These are phyloP conservation scores for Gadus macrocephalus DNA, from an alignment of 2,113 vertebrate species.

Conservation along the genomic window DNA sequence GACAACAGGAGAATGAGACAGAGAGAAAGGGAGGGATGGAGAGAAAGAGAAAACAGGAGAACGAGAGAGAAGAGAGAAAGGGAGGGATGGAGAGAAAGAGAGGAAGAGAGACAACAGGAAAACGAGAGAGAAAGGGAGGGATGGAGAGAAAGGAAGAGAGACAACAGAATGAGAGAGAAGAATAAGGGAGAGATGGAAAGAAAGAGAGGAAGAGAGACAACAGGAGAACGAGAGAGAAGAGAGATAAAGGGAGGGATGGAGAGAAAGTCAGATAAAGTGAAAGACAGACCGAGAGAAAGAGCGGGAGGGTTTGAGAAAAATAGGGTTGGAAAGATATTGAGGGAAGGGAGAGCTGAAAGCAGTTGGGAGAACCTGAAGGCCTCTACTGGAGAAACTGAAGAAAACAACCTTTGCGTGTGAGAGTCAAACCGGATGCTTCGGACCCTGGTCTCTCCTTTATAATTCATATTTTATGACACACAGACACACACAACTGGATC, in stretches of 20 bases:
- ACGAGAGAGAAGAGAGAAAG: constrained; percentile 13
- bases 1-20: not conserved
- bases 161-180: constrained; percentile 10
- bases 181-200: not conserved
- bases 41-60: constrained; percentile 5
- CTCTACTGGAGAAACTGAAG: too few species aligned
- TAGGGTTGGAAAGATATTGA: not conserved
- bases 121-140: constrained; percentile 20
- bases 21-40: not conserved
- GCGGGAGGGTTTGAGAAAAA: not conserved
- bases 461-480: constrained; percentile 70
- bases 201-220: not conserved
- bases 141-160: constrained; percentile 34
- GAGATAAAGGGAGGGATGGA: constrained; percentile 24
- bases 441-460: constrained; percentile 60
- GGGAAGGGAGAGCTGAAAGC: constrained; percentile 4
- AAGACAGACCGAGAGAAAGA: constrained; percentile 17
- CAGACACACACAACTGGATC: constrained; percentile 25
- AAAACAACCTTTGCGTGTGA: constrained; percentile 45
- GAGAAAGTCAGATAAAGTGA: constrained; percentile 14
- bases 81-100: constrained; percentile 30
- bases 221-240: not conserved
- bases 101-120: constrained; percentile 1
- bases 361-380: too few species aligned
- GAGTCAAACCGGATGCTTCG: constrained; percentile 62